phyloP scores from a whole-genome alignment of 2,797 vertebrate species.

The Synaphobranchus kaupii region DNA sequence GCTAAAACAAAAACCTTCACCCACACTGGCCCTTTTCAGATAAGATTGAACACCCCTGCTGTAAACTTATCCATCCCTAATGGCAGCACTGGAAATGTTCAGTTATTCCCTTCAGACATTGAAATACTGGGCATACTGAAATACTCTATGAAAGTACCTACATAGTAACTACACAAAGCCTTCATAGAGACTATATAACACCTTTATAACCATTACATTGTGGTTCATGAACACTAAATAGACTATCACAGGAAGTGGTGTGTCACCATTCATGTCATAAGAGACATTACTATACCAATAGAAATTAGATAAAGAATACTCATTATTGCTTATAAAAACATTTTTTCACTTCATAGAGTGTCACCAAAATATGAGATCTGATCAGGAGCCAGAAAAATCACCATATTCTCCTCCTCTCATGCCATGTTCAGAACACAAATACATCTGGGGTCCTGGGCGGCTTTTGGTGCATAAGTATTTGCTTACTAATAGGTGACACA shows the following conservation, averaged over 20 bases:
- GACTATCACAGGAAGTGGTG: background rate
- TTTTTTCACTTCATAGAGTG: background rate
- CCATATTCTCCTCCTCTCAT: background rate
- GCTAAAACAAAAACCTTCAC: too few species aligned
- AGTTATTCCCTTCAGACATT: background rate
- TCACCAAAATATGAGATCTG: background rate
- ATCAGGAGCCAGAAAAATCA: background rate
- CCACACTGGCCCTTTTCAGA: too few species aligned
- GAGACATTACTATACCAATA: background rate
- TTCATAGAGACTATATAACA: background rate
- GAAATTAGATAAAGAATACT: background rate
- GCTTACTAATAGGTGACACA: too few species aligned
- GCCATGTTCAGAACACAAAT: background rate
- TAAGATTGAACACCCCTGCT: background rate
- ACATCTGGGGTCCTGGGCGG: too few species aligned
- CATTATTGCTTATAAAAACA: background rate
- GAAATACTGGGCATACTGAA: background rate
- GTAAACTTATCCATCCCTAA: background rate
- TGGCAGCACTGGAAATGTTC: background rate
- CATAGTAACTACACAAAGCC: background rate
- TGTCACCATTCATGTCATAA: background rate
- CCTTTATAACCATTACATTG: background rate
- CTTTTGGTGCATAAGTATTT: background rate
- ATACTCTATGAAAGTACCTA: background rate
- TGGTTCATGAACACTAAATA: background rate